Evolutionary conservation across 2,888 invertebrate genomes (phyloP), one percentile per base, ranked within the genome.

Genomic region (Diplolepis rosae): DNA sequence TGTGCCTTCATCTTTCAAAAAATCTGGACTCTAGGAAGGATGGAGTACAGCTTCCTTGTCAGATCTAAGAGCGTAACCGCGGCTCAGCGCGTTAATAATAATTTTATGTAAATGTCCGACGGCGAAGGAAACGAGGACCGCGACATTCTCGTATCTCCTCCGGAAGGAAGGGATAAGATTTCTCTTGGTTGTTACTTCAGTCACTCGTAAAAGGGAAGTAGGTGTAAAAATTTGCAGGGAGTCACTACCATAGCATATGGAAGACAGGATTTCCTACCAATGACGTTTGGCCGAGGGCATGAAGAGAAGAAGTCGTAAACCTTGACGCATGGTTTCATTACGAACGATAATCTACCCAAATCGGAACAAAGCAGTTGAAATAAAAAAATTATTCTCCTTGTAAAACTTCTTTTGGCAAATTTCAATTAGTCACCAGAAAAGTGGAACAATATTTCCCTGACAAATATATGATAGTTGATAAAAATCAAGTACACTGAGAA

Each of bases 101-200:
- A 85, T 85, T 84, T 84, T 82, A 85, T 85, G 85, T 79, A 85
- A 85, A 83, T 83, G 82, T 82, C 80, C 76, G 76, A 75, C 78
- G 73, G 72, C 71, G 77, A 54, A 69, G 39, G 74, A 72, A 66
- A 52, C 68, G 71, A 76, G 75, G 67, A 56, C 66, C 68, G 66
- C 70, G 66, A 51, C 72, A 68, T 70, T 69, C 61, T 66, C 45
- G 66, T 48, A 45, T 75, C 69, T 69, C 68, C 68, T 65, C 72
- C 69, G 48, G 69, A 72, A 67, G 73, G 39, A 70, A 65, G 54
- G 78, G 73, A 74, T 74, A 75, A 73, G 77, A 72, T 71, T 76
- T 78, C 79, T 72, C 76, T 76, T 74, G 69, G 72, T 79, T 82
- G 80, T 82, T 82, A 79, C 79, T 80, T 77, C 69, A 77, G 72